A percentile compares a stretch with the other conserved stretches of the same genome.
These are phyloP conservation scores for Latrodectus hesperus DNA, from an alignment of 2,888 invertebrate species.

Conservation along the genomic window DNA sequence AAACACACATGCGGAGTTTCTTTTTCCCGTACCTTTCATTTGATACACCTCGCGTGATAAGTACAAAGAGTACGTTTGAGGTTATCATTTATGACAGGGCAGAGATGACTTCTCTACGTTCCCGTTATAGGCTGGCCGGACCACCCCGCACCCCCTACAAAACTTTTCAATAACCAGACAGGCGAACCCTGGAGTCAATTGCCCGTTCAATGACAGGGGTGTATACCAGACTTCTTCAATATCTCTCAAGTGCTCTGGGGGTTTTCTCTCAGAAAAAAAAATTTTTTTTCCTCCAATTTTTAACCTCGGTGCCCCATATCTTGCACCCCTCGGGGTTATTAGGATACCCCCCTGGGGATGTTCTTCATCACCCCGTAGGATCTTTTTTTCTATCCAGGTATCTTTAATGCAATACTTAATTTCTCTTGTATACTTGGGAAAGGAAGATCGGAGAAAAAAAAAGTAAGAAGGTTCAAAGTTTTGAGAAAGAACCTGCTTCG, in stretches of 20 bases:
- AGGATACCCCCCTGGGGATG: not conserved
- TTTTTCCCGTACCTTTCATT: not conserved
- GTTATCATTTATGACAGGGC: conserved; percentile 36
- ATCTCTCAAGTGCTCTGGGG: conserved; percentile 20
- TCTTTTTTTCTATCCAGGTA: not conserved
- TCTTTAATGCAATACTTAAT: conserved; percentile 33
- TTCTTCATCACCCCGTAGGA: not conserved
- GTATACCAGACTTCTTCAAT: not conserved
- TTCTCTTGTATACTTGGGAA: conserved; percentile 3
- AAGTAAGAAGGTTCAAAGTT: not conserved
- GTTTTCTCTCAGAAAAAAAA: not conserved
- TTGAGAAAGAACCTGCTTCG: not conserved
- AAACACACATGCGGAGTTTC: not conserved
- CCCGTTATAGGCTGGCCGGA: not conserved
- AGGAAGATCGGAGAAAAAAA: conserved; percentile 1
- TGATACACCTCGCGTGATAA: not conserved
- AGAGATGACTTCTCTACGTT: conserved; percentile 4
- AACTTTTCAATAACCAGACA: not conserved
- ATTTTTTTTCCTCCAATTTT: not conserved
- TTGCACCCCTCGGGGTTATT: not conserved
- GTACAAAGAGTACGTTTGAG: not conserved
- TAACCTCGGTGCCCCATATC: not conserved
- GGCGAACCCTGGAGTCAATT: conserved; percentile 27
- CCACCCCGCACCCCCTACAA: not conserved
- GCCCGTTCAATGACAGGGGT: conserved; percentile 41